Percentiles rank a stretch among this genome's conserved stretches.
These are phyloP conservation scores for Dendrolimus punctatus DNA, from an alignment of 1,140 invertebrate species.

Conservation along the genomic window DNA sequence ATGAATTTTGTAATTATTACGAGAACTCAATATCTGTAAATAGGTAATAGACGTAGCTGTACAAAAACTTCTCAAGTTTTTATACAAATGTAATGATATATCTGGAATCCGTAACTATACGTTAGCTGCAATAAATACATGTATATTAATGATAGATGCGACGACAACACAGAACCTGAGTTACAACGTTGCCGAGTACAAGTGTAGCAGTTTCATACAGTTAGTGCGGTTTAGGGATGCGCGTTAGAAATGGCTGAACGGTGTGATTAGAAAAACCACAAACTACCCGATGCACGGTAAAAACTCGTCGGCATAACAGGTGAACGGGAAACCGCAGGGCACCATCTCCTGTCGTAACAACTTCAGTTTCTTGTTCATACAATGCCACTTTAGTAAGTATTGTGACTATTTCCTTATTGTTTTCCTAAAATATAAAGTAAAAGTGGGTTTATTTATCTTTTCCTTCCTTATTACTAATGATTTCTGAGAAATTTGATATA, in stretches of 20 bases:
- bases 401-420: too few relatives aligned
- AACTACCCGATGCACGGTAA: slow-evolving; percentile 24
- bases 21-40: slow-evolving; percentile 5
- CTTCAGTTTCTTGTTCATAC: too few relatives aligned
- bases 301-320: slow-evolving; percentile 32
- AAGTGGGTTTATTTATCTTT: too few relatives aligned
- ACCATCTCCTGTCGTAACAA: neutral
- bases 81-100: slow-evolving; percentile 25
- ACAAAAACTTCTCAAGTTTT: too few relatives aligned
- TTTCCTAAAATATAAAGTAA: too few relatives aligned
- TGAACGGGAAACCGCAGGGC: slow-evolving; percentile 22
- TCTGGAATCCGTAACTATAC: slow-evolving; percentile 15
- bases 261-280: slow-evolving; percentile 34
- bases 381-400: too few relatives aligned
- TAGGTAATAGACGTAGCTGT: slow-evolving; percentile 3
- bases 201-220: slow-evolving; percentile 37
- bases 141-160: slow-evolving; percentile 32
- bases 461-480: too few relatives aligned
- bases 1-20: too few relatives aligned
- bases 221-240: slow-evolving; percentile 38
- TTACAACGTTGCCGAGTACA: slow-evolving; percentile 19
- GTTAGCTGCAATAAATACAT: slow-evolving; percentile 12
- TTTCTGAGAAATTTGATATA: too few relatives aligned
- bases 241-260: slow-evolving; percentile 28
- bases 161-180: slow-evolving; percentile 24